Evolutionary conservation across 2,797 vertebrate species (phyloP), one percentile per base, ranked within the genome.

Genomic region (Arnoldichthys spilopterus): DNA sequence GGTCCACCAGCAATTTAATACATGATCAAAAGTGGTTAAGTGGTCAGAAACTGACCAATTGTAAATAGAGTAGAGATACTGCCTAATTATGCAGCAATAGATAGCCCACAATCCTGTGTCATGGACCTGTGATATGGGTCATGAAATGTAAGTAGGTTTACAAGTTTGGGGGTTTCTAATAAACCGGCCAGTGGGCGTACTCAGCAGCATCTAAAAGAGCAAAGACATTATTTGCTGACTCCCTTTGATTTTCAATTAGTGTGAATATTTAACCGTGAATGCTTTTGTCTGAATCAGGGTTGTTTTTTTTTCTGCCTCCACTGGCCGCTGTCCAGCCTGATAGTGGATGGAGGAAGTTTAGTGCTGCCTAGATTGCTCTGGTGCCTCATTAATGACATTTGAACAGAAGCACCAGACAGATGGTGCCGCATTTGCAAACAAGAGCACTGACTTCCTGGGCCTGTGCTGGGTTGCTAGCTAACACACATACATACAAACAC

Each of bases 321-420:
- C 67, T 70, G 47, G 67, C 26, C 51, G 32, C 26, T 24, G n/a
- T 61, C 61, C 72, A 78, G 30, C 37, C 22, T 15, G 24, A 66
- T 66, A 61, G 24, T 72, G 75, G 32, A 20, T 30, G 6, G 37
- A 64, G 54, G 59, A 43, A 58, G 66, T 68, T 84, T 69, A 64
- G 74, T 4, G 40, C 72, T 76, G 66, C 74, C 32, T 51, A 22
- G n/a, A 70, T 66, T 74, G 69, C 68, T 45, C 54, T 43, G 24
- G 56, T 58, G 32, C 28, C 40, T 34, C 79, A 79, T 69, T 76
- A 76, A 76, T 76, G 72, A 34, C 63, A 74, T 0, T 61, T 40
- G 47, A 81, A 76, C 49, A 76, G 54, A 66, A 54, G 20, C 49
- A 63, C 61, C 28, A 73, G 79, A 67, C 76, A 82, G 77, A 82